phyloP scores from a whole-genome alignment of 2,113 vertebrate genomes.

The Oryzias javanicus region DNA sequence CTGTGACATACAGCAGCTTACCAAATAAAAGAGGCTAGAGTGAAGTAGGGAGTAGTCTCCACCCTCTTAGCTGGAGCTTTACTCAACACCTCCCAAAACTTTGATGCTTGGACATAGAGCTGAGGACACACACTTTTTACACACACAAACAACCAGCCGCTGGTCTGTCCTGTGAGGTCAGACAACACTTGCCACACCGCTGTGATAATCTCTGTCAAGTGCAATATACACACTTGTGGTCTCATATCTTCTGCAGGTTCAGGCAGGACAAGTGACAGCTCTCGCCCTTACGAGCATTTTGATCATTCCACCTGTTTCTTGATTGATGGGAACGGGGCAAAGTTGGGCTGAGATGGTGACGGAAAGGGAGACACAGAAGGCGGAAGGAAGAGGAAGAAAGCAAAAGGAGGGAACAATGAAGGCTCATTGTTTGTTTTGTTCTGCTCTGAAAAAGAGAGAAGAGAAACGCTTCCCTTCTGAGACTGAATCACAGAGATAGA shows the following conservation, averaged over 20 bases:
- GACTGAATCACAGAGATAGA: slow-evolving; percentile 72
- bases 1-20: slow-evolving; percentile 66
- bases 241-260: slow-evolving; percentile 20
- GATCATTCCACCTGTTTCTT: slow-evolving; percentile 45
- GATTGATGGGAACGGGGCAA: slow-evolving; percentile 30
- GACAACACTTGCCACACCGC: slow-evolving; percentile 44
- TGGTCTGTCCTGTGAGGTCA: slow-evolving; percentile 41
- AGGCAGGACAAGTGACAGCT: slow-evolving; percentile 18
- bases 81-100: slow-evolving; percentile 44
- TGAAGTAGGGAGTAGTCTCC: slow-evolving; percentile 24
- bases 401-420: slow-evolving; percentile 67
- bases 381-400: slow-evolving; percentile 52
- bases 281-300: slow-evolving; percentile 34
- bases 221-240: slow-evolving; percentile 44
- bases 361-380: slow-evolving; percentile 36
- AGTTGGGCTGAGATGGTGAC: slow-evolving; percentile 14
- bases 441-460: slow-evolving; percentile 75
- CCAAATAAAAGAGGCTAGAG: slow-evolving; percentile 60
- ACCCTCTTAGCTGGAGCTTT: slow-evolving; percentile 37
- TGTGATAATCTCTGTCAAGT: slow-evolving; percentile 68
- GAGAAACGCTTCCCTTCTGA: slow-evolving; percentile 73
- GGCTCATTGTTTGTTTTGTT: slow-evolving; percentile 79
- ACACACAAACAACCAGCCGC: slow-evolving; percentile 26
- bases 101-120: slow-evolving; percentile 60
- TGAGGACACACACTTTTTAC: slow-evolving; percentile 26